Base-by-base conservation (phyloP, 2,888 invertebrate genomes). In the Aspidiotus rigidus region DNA sequence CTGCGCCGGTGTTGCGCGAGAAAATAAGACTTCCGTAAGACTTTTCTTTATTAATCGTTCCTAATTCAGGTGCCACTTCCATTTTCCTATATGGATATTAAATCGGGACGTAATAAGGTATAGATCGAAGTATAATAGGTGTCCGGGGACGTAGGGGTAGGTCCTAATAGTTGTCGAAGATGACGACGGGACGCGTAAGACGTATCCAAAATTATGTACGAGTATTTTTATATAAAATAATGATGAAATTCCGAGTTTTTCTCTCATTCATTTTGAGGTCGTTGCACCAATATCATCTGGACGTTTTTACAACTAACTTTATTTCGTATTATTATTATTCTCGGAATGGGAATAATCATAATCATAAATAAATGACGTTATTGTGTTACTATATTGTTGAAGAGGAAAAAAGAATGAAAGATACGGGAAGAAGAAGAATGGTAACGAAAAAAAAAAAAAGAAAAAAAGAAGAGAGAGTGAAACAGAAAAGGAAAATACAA, bases 331-430 rank as follows among this genome's bases (percentile, higher is more conserved):
- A 28, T 28, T 28, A 28, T 11, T 49, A 49, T 49, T 49, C 49
- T 49, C 49, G 11, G 49, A 56, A 64, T 57, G 57, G 42, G 56
- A 66, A 66, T 56, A 56, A 54, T 64, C 41, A 66, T 66, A 66
- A 66, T 66, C 57, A 67, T 67, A 60, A 67, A 67, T 67, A 67
- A 67, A 67, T 67, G 67, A 60, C 67, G 44, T 67, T 67, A 67
- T 67, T 67, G 67, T 67, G 67, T 67, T 67, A 67, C 60, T 60
- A 67, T 60, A 67, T 67, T 67, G 67, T 67, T 67, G 59, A 67
- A 59, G 13, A 28, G 39, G 59, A 59, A 28, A 28, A 13, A 28
- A 59, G 28, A 59, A 39, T 39, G 11, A 59, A 59, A 59, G 28
- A 28, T 28, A 28, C 28, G 28, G 28, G 28, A 28, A 28, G 28